These are phyloP conservation scores for Trogon surrucura DNA, from an alignment of 2,113 vertebrate genomes.

Conservation along the genomic window DNA sequence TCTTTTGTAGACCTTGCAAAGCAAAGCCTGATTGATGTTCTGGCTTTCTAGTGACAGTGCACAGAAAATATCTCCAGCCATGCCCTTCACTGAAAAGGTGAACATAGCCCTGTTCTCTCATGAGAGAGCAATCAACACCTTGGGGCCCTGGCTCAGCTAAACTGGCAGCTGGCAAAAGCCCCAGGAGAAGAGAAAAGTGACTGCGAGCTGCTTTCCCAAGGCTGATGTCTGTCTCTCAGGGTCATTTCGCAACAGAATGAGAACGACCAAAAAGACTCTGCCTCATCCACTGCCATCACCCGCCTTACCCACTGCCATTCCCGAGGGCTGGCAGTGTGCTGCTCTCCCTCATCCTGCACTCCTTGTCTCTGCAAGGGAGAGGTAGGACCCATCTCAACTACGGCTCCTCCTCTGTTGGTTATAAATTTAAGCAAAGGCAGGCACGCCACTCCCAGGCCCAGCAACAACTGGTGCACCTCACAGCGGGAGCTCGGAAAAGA, in stretches of 20 bases:
- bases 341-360: background rate
- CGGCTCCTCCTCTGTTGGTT: background rate
- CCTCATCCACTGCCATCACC: background rate
- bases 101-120: background rate
- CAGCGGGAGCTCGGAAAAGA: background rate
- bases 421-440: background rate
- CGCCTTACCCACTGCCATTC: background rate
- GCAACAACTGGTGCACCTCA: background rate
- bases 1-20: conserved; percentile 9
- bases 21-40: conserved; percentile 31
- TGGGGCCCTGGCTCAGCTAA: background rate
- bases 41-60: conserved; percentile 20
- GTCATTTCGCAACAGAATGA: background rate
- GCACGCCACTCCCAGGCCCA: background rate
- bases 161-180: background rate
- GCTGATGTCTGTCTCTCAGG: background rate
- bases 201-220: background rate
- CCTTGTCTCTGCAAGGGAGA: background rate
- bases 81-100: conserved; percentile 39
- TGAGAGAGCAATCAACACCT: background rate
- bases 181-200: background rate
- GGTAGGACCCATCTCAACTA: background rate
- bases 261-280: background rate
- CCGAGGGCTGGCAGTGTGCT: background rate
- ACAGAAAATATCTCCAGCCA: background rate